Base-by-base conservation (phyloP, 2,797 vertebrate genomes). In the Tamandua tetradactyla region DNA sequence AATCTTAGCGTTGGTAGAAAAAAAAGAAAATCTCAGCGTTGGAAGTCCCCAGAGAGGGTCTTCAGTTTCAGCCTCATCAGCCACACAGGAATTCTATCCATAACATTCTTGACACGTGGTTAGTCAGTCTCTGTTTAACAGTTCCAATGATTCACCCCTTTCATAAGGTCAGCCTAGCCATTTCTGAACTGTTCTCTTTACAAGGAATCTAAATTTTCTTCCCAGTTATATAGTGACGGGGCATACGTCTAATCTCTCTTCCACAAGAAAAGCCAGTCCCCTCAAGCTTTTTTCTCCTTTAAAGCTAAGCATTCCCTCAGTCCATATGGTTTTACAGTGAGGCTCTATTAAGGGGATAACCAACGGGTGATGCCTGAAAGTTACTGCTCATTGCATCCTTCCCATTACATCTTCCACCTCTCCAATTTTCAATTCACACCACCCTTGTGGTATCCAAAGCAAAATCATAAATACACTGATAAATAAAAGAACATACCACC, bases 181-280 rank as follows among this genome's bases (percentile, higher is more conserved):
- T 78, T 96, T 89, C 89, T 94, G 68, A 95, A 97, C 93, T 69
- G 79, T 76, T 75, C 88, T 87, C 83, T 84, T 84, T 59, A 94
- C 42, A 83, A 72, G 44, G 64, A 95, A 92, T 66, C 59, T 87
- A 89, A 92, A 91, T 95, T 37, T 74, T 91, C 61, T 90, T 42
- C 89, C 49, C 40, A 78, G 83, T 83, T 96, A 82, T 44, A 89
- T 83, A 93, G 37, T 17, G 59, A 87, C 32, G 82, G 5, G 47
- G 42, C 32, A 79, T 80, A 82, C 71, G 92, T 40, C 55, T 47
- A 78, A 82, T 3, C 12, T 20, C 44, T 14, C 3, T 37, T 62
- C 66, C 37, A 72, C 64, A 76, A 76, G 90, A 47, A 94, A 9
- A 75, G n/a, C 42, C 18, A 11, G n/a, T 87, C 68, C 30, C 27